These are phyloP conservation scores for Balearica regulorum DNA, from an alignment of 2,797 vertebrate species.

Conservation along the genomic window DNA sequence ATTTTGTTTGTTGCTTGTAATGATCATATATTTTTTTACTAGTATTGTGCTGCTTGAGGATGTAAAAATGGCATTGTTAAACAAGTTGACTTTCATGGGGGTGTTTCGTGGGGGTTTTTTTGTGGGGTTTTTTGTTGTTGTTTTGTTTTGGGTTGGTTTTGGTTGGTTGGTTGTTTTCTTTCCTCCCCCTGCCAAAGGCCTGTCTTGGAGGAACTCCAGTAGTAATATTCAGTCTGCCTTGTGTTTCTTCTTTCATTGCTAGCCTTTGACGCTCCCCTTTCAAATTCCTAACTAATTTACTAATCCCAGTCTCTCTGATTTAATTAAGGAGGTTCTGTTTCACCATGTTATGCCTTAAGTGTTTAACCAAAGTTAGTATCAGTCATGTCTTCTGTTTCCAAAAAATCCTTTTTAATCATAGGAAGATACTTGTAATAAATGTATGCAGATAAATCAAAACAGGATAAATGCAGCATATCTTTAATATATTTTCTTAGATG, in stretches of 20 bases:
- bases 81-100: neutral
- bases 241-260: neutral
- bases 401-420: neutral
- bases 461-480: neutral
- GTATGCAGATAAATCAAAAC: neutral
- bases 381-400: neutral
- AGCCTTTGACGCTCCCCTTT: neutral
- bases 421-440: neutral
- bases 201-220: neutral
- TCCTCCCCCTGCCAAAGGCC: neutral
- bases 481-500: neutral
- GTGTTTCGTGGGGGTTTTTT: neutral
- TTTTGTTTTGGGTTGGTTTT: neutral
- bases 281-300: constrained; percentile 2
- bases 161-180: too few species aligned
- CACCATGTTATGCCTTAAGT: neutral
- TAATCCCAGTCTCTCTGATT: neutral
- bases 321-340: neutral
- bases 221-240: neutral
- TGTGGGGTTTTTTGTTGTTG: too few species aligned
- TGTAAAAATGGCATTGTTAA: neutral
- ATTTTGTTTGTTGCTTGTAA: neutral
- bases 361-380: neutral
- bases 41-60: neutral
- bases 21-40: neutral